Percentiles rank a stretch among this genome's conserved stretches.
Evolutionary conservation across 2,113 vertebrate genomes (phyloP).

Genomic region (Motacilla alba): DNA sequence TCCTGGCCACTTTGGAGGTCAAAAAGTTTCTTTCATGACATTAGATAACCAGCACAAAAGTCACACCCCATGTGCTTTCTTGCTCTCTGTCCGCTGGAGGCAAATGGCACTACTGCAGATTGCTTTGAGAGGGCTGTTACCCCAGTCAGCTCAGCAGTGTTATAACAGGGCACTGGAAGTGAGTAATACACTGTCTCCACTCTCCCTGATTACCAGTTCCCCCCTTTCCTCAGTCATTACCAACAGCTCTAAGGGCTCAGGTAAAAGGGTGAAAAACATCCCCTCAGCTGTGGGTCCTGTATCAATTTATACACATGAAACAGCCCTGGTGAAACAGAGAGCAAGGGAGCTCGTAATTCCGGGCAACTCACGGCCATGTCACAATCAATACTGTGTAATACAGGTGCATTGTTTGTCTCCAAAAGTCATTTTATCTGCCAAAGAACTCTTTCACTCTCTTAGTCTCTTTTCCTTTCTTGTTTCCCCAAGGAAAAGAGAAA

Average conservation of each 20-base stretch:
- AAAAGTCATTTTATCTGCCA: not conserved
- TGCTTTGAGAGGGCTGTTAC: not conserved
- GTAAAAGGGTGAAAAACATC: not conserved
- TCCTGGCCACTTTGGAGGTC: not conserved
- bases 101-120: not conserved
- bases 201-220: not conserved
- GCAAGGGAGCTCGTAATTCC: conserved; percentile 5
- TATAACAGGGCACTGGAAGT: not conserved
- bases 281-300: not conserved
- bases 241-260: not conserved
- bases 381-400: not conserved
- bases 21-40: not conserved
- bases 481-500: not conserved
- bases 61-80: not conserved
- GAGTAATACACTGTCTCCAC: not conserved
- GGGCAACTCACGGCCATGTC: not conserved
- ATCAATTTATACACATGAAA: not conserved
- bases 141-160: not conserved
- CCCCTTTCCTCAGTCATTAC: not conserved
- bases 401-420: not conserved
- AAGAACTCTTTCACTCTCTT: not conserved
- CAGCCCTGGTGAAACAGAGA: not conserved
- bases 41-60: not conserved
- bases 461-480: not conserved
- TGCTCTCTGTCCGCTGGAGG: not conserved